Conservation (phyloP, 2,888 invertebrate genomes). For the Tachina fera region DNA sequence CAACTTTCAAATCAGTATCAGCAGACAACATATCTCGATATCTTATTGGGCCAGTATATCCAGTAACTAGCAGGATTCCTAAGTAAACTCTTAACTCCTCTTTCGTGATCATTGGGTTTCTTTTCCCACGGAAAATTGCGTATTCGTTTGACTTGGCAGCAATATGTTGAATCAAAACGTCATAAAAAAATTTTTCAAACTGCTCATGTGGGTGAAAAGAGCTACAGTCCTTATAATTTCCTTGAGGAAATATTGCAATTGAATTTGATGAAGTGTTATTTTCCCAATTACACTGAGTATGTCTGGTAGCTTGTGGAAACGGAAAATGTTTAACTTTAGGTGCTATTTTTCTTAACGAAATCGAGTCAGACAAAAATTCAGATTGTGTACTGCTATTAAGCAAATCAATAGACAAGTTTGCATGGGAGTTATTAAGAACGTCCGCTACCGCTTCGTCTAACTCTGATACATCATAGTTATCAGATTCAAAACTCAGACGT, state of each 20-base stretch:
- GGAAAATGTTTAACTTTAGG: not conserved
- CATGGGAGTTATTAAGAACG: not conserved
- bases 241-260: slow-evolving; percentile 26
- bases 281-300: not conserved
- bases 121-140: slow-evolving; percentile 15
- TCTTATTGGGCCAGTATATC: slow-evolving; percentile 18
- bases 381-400: not conserved
- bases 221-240: slow-evolving; percentile 10
- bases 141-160: slow-evolving; percentile 28
- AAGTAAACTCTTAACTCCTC: not conserved
- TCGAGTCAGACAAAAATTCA: not conserved
- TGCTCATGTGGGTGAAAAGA: slow-evolving; percentile 18
- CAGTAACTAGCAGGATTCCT: slow-evolving; percentile 5
- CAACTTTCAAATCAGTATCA: slow-evolving; percentile 1
- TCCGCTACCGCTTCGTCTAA: not conserved
- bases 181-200: slow-evolving; percentile 25
- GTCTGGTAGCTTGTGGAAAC: not conserved
- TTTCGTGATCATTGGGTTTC: not conserved
- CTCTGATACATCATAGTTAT: not conserved
- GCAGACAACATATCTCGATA: slow-evolving; percentile 7
- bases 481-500: not conserved
- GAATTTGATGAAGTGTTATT: not conserved
- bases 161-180: slow-evolving; percentile 20
- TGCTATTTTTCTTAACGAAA: not conserved
- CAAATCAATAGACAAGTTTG: not conserved